Evolutionary conservation across 2,113 vertebrate genomes (phyloP).

Genomic region (Hemiprocne comata): DNA sequence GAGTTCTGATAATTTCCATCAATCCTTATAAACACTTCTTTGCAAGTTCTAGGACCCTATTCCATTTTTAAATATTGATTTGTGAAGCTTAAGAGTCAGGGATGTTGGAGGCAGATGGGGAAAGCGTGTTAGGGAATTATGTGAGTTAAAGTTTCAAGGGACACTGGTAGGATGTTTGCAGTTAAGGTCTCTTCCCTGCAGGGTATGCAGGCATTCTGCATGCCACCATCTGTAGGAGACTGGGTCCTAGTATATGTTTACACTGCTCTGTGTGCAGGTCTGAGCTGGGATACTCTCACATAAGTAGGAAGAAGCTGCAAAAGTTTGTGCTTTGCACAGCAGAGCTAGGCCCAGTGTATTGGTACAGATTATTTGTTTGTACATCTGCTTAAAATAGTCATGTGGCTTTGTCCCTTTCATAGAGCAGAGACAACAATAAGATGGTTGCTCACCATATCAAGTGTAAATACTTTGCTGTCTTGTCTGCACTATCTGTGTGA

Average conservation of each 20-base stretch:
- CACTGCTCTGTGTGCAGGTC: neutral
- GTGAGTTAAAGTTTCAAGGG: neutral
- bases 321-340: neutral
- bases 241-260: neutral
- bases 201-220: rapidly evolving
- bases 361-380: neutral
- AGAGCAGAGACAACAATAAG: neutral
- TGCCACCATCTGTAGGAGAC: neutral
- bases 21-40: neutral
- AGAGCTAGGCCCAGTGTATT: rapidly evolving
- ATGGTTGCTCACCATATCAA: neutral
- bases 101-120: neutral
- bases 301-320: neutral
- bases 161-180: neutral
- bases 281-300: neutral
- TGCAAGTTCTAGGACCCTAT: neutral
- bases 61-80: neutral
- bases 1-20: neutral
- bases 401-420: neutral
- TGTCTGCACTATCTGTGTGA: neutral
- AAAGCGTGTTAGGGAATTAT: neutral
- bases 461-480: neutral
- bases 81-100: neutral
- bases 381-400: neutral
- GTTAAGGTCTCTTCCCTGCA: rapidly evolving